Evolutionary conservation across 1,140 invertebrate species (phyloP), one percentile per base, ranked within the genome.

Genomic region (Mya arenaria): DNA sequence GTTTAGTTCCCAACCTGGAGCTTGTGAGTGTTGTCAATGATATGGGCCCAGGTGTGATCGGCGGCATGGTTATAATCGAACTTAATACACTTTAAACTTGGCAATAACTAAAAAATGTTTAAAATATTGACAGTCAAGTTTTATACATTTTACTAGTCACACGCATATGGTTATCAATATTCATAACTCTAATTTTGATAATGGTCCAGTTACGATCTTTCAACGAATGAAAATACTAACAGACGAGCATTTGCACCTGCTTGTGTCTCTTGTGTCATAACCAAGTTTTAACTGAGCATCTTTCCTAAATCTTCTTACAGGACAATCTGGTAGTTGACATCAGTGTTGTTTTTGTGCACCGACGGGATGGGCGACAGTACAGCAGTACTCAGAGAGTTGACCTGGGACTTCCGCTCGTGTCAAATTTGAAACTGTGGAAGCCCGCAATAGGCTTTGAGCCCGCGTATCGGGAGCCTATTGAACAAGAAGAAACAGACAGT

Each of bases 331-430:
- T 66, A 60, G 75, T 84, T 5, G 75, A 82, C 25, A 68, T 86
- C n/a, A 73, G 62, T 30, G 83, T 86, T 39, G 73, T 56, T 4
- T 81, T 84, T 75, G 36, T 78, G 2, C 48, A 71, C 4, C 52
- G 63, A 28, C n/a, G n/a, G n/a, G n/a, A n/a, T n/a, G 52, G 39
- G 19, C 58, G 48, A 19, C 10, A 52, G 10, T 72, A 56, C 62
- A 71, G 68, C n/a, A 60, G 83, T 30, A 44, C 28, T 0, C 72
- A 75, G 34, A 63, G 82, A 63, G 72, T 87, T 13, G 68, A 85
- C 32, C 79, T 87, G 25, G 83, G 82, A 19, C 74, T 78, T 37
- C 86, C 86, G n/a, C 75, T 87, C n/a, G 86, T 87, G 48, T 78
- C 85, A 48, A 78, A 78, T 10, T 62, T 87, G 41, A 80, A 84